A percentile compares a stretch with the other conserved stretches of the same genome.
These are phyloP conservation scores for Cepaea hortensis DNA, from an alignment of 2,888 invertebrate genomes.

Conservation along the genomic window DNA sequence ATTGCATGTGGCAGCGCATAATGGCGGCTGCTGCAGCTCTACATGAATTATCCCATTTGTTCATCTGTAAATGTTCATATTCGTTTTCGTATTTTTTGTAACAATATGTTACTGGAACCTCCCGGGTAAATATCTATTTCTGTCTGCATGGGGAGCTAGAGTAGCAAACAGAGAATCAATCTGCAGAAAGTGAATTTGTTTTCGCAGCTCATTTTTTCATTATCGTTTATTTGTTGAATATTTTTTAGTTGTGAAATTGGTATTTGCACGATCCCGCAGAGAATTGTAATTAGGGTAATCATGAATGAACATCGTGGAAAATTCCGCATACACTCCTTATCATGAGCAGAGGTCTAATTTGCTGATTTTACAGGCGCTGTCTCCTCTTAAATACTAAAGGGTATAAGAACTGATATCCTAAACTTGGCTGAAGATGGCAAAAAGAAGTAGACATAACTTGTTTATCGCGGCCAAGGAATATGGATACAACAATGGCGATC, in stretches of 20 bases:
- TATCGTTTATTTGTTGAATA: not conserved
- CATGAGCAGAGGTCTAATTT: too few relatives aligned
- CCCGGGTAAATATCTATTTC: not conserved
- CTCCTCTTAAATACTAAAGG: too few relatives aligned
- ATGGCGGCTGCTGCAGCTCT: not conserved
- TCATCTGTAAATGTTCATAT: not conserved
- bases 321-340: too few relatives aligned
- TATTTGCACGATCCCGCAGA: too few relatives aligned
- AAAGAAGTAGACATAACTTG: too few relatives aligned
- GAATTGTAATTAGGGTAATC: too few relatives aligned
- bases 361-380: too few relatives aligned
- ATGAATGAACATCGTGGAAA: too few relatives aligned
- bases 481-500: too few relatives aligned
- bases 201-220: not conserved
- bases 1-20: not conserved
- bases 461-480: too few relatives aligned
- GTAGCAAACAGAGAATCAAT: not conserved
- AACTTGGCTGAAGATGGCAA: too few relatives aligned
- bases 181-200: not conserved
- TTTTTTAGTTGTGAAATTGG: not conserved
- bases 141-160: not conserved
- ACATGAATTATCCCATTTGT: not conserved
- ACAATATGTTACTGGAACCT: not conserved
- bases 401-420: too few relatives aligned
- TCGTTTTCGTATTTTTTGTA: not conserved